Conservation (phyloP, 2,888 invertebrate species). For the Carabus problematicus region DNA sequence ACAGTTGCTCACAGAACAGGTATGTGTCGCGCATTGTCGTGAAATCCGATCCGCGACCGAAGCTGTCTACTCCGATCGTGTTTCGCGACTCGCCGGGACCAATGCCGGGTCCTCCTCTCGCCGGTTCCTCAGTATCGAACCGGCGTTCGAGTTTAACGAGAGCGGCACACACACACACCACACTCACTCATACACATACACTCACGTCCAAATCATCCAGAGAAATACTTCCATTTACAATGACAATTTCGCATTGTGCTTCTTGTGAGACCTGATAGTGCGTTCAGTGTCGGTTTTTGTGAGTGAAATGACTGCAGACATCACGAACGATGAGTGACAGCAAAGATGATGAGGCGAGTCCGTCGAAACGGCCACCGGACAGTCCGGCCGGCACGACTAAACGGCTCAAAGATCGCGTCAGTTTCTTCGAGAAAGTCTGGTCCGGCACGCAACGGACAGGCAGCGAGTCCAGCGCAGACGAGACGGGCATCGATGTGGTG, state of each 20-base stretch:
- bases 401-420: constrained; percentile 75
- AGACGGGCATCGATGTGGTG: constrained; percentile 49
- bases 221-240: too few species aligned
- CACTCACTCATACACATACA: neutral
- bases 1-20: neutral
- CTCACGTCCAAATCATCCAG: too few species aligned
- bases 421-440: constrained; percentile 83
- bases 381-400: constrained; percentile 57
- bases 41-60: constrained; percentile 1
- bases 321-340: constrained; percentile 47
- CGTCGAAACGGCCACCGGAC: constrained; percentile 56
- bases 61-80: constrained; percentile 21
- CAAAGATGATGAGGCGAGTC: constrained; percentile 51
- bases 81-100: constrained; percentile 12
- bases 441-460: constrained; percentile 60
- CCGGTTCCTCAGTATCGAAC: constrained; percentile 55
- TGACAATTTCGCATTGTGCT: constrained; percentile 20
- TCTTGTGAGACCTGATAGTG: constrained; percentile 14
- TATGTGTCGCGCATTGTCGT: neutral
- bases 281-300: constrained; percentile 6
- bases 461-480: constrained; percentile 52
- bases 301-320: constrained; percentile 30
- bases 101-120: constrained; percentile 9
- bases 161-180: constrained; percentile 20
- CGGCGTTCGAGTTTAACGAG: constrained; percentile 22